These are phyloP conservation scores for Seira ritae DNA, from an alignment of 2,888 invertebrate genomes.

Conservation along the genomic window DNA sequence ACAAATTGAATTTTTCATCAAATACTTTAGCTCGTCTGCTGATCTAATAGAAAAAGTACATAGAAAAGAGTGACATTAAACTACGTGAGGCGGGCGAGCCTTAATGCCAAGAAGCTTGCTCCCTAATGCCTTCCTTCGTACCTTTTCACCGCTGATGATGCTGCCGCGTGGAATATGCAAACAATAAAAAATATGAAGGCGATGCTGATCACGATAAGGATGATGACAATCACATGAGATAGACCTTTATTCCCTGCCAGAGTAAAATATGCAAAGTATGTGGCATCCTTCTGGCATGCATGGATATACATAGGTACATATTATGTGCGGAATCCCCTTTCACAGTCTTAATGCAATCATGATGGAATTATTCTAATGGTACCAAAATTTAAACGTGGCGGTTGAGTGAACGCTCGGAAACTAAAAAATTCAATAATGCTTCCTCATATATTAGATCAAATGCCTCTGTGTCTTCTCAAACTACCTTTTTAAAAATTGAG, in stretches of 20 bases:
- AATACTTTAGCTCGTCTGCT: constrained; percentile 27
- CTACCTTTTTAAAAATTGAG: neutral
- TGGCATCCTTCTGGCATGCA: too few species aligned
- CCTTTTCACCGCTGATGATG: neutral
- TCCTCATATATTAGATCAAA: neutral
- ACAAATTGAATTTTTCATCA: constrained; percentile 65
- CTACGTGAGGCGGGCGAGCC: neutral
- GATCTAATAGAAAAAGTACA: constrained; percentile 7
- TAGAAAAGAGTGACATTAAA: neutral
- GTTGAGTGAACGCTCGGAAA: neutral
- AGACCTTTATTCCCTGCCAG: neutral
- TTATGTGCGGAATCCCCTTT: neutral
- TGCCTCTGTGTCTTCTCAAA: neutral
- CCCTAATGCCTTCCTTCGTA: neutral
- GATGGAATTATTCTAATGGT: neutral
- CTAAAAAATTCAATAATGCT: constrained; percentile 5
- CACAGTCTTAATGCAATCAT: neutral
- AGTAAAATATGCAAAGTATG: neutral
- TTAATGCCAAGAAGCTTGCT: neutral
- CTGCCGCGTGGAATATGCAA: neutral
- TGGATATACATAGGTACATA: too few species aligned
- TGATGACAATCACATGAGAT: constrained; percentile 7
- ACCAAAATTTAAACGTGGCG: neutral
- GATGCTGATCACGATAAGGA: neutral
- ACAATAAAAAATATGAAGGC: neutral